Conservation (phyloP, 92 coral and sea anemone species). For the Epizoanthus fatuus region DNA sequence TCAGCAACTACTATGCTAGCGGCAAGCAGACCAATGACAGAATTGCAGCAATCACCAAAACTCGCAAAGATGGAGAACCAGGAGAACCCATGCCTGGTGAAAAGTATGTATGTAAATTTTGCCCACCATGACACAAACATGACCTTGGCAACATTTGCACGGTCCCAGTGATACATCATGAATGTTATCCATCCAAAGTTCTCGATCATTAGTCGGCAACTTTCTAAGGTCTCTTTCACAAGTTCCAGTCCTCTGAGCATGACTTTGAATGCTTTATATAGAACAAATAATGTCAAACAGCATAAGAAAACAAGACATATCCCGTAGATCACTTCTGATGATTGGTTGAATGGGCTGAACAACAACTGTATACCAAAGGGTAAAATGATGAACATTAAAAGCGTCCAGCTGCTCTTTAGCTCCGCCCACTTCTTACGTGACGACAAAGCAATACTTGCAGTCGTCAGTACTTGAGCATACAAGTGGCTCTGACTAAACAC, state of each 20-base stretch:
- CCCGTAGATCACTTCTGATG: constrained; percentile 62
- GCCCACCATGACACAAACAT: constrained; percentile 83
- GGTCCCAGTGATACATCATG: constrained; percentile 75
- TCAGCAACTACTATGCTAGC: constrained; percentile 83
- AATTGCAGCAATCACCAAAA: constrained; percentile 81
- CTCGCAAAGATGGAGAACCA: constrained; percentile 65
- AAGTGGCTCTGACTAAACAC: constrained; percentile 74
- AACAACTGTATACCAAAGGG: constrained; percentile 78
- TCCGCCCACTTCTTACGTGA: constrained; percentile 81
- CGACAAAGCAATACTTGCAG: constrained; percentile 77
- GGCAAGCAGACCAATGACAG: constrained; percentile 74
- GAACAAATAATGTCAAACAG: constrained; percentile 51
- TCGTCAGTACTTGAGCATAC: constrained; percentile 80
- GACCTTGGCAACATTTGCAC: constrained; percentile 73
- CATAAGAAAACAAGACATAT: constrained; percentile 63
- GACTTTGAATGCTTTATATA: constrained; percentile 68
- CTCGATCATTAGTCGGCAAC: constrained; percentile 54
- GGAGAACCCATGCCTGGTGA: constrained; percentile 36
- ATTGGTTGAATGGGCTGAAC: constrained; percentile 62
- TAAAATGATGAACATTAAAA: constrained; percentile 63
- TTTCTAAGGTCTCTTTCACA: constrained; percentile 58
- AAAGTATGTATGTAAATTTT: constrained; percentile 57
- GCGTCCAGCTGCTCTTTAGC: constrained; percentile 66
- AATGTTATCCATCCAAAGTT: constrained; percentile 86
- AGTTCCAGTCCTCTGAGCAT: constrained; percentile 52